Evolutionary conservation across 2,888 invertebrate genomes (phyloP).

Genomic region (Isoperla grammatica): DNA sequence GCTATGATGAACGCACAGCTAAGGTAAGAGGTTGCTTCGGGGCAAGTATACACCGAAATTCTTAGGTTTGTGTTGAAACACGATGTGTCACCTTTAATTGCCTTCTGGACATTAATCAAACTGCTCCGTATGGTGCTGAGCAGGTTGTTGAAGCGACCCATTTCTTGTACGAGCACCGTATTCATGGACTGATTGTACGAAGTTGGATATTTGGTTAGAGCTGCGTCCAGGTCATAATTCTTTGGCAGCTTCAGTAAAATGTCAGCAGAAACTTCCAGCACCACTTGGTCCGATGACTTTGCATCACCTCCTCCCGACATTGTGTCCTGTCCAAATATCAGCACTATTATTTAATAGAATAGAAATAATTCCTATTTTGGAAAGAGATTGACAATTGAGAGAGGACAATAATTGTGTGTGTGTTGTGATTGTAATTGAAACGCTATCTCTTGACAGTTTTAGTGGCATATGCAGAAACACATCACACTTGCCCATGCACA

Average conservation of each 20-base stretch:
- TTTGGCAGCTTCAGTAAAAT: conserved; percentile 69
- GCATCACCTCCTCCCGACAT: conserved; percentile 54
- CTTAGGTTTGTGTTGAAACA: too few relatives aligned
- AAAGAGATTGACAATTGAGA: too few relatives aligned
- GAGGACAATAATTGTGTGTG: too few relatives aligned
- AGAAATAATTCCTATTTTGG: too few relatives aligned
- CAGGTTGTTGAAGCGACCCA: conserved; percentile 71
- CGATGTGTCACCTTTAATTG: conserved; percentile 84
- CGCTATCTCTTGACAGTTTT: too few relatives aligned
- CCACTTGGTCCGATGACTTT: conserved; percentile 71
- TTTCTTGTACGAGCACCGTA: conserved; percentile 85
- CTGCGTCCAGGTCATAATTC: conserved; percentile 59
- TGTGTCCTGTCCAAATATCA: conserved; percentile 57
- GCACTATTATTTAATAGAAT: too few relatives aligned
- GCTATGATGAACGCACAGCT: too few relatives aligned
- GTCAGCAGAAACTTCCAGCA: conserved; percentile 72
- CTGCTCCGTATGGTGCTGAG: conserved; percentile 68
- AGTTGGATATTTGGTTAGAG: conserved; percentile 67
- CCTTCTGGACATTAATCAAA: conserved; percentile 72
- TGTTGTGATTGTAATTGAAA: too few relatives aligned
- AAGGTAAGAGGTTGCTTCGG: too few relatives aligned
- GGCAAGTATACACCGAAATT: too few relatives aligned
- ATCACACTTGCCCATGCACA: too few relatives aligned
- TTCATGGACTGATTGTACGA: conserved; percentile 86
- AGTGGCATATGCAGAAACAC: too few relatives aligned